Percentiles rank a stretch among this genome's conserved stretches.
Evolutionary conservation across 1,140 invertebrate genomes (phyloP).

Genomic region (Bombus superbus): DNA sequence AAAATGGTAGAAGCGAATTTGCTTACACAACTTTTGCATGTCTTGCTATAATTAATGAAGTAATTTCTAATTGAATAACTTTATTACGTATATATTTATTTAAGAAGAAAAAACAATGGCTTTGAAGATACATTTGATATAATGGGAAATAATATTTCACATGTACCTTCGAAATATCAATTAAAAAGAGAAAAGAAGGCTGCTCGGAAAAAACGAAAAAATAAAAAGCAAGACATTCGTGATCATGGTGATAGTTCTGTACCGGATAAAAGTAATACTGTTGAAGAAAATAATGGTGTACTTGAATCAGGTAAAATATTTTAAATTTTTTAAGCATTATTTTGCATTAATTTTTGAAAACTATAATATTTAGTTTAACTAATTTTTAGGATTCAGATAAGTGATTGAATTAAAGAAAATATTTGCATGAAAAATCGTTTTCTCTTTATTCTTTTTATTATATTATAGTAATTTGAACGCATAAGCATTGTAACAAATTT

Average conservation of each 20-base stretch:
- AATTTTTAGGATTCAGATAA: background rate
- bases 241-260: conserved; percentile 39
- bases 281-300: conserved; percentile 67
- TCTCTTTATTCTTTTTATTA: background rate
- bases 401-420: background rate
- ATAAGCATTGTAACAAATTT: background rate
- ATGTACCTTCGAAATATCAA: conserved; percentile 85
- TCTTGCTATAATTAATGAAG: background rate
- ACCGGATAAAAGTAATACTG: conserved; percentile 63
- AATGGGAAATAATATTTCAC: conserved; percentile 60
- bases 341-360: background rate
- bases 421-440: background rate
- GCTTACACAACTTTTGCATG: background rate
- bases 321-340: background rate
- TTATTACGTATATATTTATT: conserved; percentile 32
- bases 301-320: conserved; percentile 65
- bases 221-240: conserved; percentile 67
- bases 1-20: background rate
- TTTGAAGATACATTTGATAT: conserved; percentile 69
- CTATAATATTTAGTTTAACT: background rate
- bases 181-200: conserved; percentile 87
- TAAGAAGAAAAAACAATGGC: conserved; percentile 71
- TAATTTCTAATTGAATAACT: conserved; percentile 20
- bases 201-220: conserved; percentile 84
- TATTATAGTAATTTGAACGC: background rate